Percentiles rank a stretch among this genome's conserved stretches.
These are phyloP conservation scores for Liasis olivaceus DNA, from an alignment of 2,797 vertebrate genomes.

Conservation along the genomic window DNA sequence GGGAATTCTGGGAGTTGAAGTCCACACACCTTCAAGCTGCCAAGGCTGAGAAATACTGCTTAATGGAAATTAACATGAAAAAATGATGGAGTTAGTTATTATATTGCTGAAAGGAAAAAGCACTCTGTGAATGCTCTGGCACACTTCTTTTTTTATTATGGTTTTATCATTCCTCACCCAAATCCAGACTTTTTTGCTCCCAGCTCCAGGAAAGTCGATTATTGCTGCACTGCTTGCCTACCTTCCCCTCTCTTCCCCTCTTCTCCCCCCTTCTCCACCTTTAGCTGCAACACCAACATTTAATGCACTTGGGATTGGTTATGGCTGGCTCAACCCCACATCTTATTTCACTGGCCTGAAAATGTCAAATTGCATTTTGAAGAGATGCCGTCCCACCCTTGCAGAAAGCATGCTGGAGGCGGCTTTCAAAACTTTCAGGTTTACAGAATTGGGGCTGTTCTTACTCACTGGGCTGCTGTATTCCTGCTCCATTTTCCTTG, in stretches of 20 bases:
- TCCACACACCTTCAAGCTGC: too few relatives aligned
- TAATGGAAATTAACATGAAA: neutral
- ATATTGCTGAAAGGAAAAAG: neutral
- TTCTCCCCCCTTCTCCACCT: neutral
- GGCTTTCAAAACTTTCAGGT: slow-evolving; percentile 30
- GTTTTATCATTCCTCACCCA: neutral
- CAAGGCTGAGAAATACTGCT: too few relatives aligned
- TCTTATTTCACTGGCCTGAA: slow-evolving; percentile 53
- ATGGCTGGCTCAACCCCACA: slow-evolving; percentile 43
- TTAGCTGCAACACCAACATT: neutral
- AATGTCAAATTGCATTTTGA: slow-evolving; percentile 43
- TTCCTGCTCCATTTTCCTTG: neutral
- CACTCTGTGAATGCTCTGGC: neutral
- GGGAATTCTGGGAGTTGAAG: too few relatives aligned
- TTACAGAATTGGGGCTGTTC: neutral
- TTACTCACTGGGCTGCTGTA: neutral
- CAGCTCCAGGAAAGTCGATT: neutral
- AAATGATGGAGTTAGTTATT: neutral
- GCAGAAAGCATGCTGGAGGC: slow-evolving; percentile 8
- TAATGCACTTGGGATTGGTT: slow-evolving; percentile 6
- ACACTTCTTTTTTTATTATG: neutral
- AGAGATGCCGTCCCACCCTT: slow-evolving; percentile 11
- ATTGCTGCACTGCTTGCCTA: neutral
- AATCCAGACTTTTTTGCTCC: neutral
- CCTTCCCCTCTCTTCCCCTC: too few relatives aligned